These are phyloP conservation scores for Phylloscopus collybita DNA, from an alignment of 2,797 vertebrate genomes.

Conservation along the genomic window DNA sequence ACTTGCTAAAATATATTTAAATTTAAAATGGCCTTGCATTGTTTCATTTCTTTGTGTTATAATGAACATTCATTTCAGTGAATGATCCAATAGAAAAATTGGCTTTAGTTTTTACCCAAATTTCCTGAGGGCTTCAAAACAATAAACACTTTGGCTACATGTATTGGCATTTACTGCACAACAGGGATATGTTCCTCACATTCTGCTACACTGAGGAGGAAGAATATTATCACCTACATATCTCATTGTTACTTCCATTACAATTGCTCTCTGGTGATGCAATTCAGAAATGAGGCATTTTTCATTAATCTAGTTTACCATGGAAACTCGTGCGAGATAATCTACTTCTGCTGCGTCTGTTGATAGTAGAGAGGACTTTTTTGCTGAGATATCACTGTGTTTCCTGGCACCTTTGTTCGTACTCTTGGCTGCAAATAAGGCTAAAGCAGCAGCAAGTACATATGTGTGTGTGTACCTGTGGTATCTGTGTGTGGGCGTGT, in stretches of 20 bases:
- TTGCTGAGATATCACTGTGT: neutral
- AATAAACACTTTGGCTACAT: slow-evolving; percentile 56
- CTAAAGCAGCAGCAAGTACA: neutral
- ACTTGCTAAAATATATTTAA: slow-evolving; percentile 73
- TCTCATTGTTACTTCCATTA: slow-evolving; percentile 69
- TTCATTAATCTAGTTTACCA: slow-evolving; percentile 72
- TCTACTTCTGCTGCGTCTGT: neutral
- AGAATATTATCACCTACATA: slow-evolving; percentile 58
- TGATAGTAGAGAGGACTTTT: neutral
- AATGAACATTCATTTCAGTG: slow-evolving; percentile 66
- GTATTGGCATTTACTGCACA: slow-evolving; percentile 39
- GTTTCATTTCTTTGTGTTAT: slow-evolving; percentile 65
- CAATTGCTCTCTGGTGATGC: slow-evolving; percentile 70
- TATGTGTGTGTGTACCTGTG: neutral
- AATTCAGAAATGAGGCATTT: slow-evolving; percentile 63
- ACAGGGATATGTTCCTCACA: slow-evolving; percentile 29
- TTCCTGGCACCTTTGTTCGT: slow-evolving; percentile 44
- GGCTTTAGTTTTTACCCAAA: slow-evolving; percentile 50
- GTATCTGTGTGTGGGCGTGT: fast-evolving
- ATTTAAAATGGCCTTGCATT: slow-evolving; percentile 74
- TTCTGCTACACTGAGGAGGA: slow-evolving; percentile 51
- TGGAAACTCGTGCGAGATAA: slow-evolving; percentile 61
- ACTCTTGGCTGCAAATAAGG: slow-evolving; percentile 4
- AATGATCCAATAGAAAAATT: slow-evolving; percentile 63
- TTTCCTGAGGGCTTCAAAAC: slow-evolving; percentile 68